These are phyloP conservation scores for Centropyge bicolor DNA, from an alignment of 2,797 vertebrate genomes.

Conservation along the genomic window DNA sequence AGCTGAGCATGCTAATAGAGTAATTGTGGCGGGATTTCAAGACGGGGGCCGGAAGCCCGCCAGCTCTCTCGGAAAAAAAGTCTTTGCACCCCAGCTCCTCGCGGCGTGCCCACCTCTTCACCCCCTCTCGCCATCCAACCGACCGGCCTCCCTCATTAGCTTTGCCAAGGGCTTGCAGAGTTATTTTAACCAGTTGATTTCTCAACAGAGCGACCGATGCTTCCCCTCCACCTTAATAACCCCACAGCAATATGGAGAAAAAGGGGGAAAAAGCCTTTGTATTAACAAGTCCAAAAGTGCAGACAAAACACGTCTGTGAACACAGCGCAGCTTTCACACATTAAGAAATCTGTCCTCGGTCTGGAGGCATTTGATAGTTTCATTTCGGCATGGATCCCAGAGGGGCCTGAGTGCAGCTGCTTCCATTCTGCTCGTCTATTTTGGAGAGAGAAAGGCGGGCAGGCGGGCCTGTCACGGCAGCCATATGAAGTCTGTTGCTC, in stretches of 20 bases:
- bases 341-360: constrained; percentile 84
- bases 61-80: constrained; percentile 53
- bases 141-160: constrained; percentile 48
- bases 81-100: constrained; percentile 31
- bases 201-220: constrained; percentile 47
- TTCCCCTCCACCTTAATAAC: constrained; percentile 52
- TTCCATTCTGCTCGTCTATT: constrained; percentile 79
- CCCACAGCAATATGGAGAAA: constrained; percentile 39
- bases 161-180: constrained; percentile 60
- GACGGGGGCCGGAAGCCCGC: constrained; percentile 62
- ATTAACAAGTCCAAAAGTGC: constrained; percentile 68
- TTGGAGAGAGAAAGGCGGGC: constrained; percentile 69
- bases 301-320: constrained; percentile 84
- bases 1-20: constrained; percentile 84
- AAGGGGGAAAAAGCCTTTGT: constrained; percentile 39
- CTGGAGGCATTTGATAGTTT: constrained; percentile 82
- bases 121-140: constrained; percentile 40
- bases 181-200: constrained; percentile 73
- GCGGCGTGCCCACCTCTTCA: constrained; percentile 44
- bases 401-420: constrained; percentile 81
- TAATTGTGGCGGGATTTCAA: constrained; percentile 78
- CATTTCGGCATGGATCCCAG: constrained; percentile 79
- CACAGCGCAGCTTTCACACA: constrained; percentile 80
- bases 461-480: constrained; percentile 63
- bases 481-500: constrained; percentile 67